Evolutionary conservation across 64 coral and sea anemone species (phyloP), one percentile per base, ranked within the genome.

Genomic region (Montipora foliosa): DNA sequence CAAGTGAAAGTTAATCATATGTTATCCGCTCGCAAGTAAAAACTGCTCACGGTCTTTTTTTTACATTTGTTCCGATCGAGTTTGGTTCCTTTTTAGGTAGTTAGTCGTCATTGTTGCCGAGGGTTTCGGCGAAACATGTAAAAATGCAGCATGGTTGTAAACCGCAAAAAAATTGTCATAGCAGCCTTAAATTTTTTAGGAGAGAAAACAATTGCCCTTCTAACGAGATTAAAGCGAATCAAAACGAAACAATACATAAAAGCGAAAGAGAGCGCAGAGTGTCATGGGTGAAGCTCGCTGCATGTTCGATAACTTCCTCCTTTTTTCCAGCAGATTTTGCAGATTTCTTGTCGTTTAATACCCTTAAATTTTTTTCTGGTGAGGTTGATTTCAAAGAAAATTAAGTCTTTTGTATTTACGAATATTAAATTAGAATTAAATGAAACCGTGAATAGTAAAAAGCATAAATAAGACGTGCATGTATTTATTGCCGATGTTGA

Each of bases 381-480:
- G 44, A 10, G 45, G 44, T 49, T 86, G 16, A 71, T 86, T 86
- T 86, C 6, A 44, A 5, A 50, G 70, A 64, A 86, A 72, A 49
- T 12, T 71, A 78, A 86, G 62, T 86, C 82, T 71, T 86, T 86
- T 86, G 82, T 86, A 19, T 50, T 71, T 22, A 47, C 17, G 82
- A 86, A 73, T 53, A 50, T 86, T 86, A 72, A 72, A 86, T 86
- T 70, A 84, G 82, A 50, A 86, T 47, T 47, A 86, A 70, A 86
- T 86, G 71, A 71, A 86, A n/a, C 82, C 19, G 82, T 86, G 53
- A 8, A 11, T 57, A 10, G 16, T 50, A 16, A n/a, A 60, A 1
- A 86, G 6, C 25, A 83, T 67, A 71, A 86, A 86, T 86, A 86
- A 86, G 8, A 71, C 6, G 47, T 47, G 44, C 66, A 49, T 29